Conservation (phyloP, 2,888 invertebrate species). For the Tortrix viridana region DNA sequence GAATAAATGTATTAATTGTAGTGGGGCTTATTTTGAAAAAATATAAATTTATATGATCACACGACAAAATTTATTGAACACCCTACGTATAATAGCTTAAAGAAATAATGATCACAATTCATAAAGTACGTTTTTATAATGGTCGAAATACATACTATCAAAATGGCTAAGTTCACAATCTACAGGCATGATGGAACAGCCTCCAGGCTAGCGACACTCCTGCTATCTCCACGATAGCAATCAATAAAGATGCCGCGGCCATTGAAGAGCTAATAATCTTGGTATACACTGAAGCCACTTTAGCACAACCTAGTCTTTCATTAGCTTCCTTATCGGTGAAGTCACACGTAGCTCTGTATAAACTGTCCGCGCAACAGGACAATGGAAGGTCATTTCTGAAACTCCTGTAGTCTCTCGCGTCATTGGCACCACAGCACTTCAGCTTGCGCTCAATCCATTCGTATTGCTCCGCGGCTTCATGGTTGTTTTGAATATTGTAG, state of each 20-base stretch:
- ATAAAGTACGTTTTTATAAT: too few relatives aligned
- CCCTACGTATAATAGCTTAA: too few relatives aligned
- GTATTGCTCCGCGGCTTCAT: conserved; percentile 71
- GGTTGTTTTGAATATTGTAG: conserved; percentile 76
- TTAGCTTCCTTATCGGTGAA: conserved; percentile 80
- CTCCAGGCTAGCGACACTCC: conserved; percentile 73
- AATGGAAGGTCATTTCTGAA: conserved; percentile 76
- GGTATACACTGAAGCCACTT: conserved; percentile 78
- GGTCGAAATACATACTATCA: too few relatives aligned
- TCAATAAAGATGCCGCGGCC: conserved; percentile 71
- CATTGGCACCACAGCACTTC: conserved; percentile 77
- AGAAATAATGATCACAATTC: too few relatives aligned
- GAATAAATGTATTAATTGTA: too few relatives aligned
- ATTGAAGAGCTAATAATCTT: conserved; percentile 78
- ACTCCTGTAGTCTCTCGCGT: conserved; percentile 75
- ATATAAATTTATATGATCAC: too few relatives aligned
- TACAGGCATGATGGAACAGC: conserved; percentile 71
- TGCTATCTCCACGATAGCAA: conserved; percentile 68
- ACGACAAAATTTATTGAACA: too few relatives aligned
- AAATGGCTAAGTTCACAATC: too few relatives aligned
- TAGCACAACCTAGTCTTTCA: conserved; percentile 77
- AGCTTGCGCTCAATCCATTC: conserved; percentile 75
- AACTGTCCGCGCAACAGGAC: conserved; percentile 75
- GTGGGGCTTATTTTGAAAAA: too few relatives aligned
- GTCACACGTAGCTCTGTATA: conserved; percentile 73